Evolutionary conservation across 1,140 invertebrate genomes (phyloP), one percentile per base, ranked within the genome.

Genomic region (Drosophila murphyi): DNA sequence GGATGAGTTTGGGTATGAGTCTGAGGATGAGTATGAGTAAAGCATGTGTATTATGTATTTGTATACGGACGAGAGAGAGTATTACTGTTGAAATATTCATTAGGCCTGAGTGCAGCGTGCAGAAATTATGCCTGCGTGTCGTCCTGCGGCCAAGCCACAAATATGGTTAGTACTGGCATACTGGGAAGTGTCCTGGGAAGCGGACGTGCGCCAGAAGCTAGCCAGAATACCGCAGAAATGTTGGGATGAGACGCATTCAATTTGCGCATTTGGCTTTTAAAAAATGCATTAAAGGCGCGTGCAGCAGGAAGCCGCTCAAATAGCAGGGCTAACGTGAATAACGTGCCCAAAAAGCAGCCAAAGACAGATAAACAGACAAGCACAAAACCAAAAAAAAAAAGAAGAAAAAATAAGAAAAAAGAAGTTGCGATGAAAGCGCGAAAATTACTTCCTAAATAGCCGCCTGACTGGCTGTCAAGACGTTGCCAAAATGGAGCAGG

Each of bases 361-460:
- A 67, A 83, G 80, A 80, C 83, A 57, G 37, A 41, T 57, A 65
- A 32, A 60, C 41, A 80, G 77, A 69, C 74, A 57, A 65, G 54
- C 56, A 59, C 80, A 69, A 68, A 8, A 47, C n/a, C 48, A 32
- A 43, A 41, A n/a, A 39, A 47, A 10, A 47, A 37, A 7, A 37
- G 1, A 12, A 52, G 67, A 61, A 50, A 10, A n/a, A 43, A 87
- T 71, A 3, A 3, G 2, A 31, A 54, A 72, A 65, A 50, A 20
- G 20, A 48, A 87, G 78, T 86, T 86, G 69, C 82, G 76, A 77
- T 83, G 83, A 87, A 87, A 87, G 85, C 83, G 83, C 83, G 83
- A 87, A 87, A 87, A 87, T 89, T 87, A 87, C 83, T 89, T 88
- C 83, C 83, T 83, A 87, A 87, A 87, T 87, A 87, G 85, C 85